Base-by-base conservation (phyloP, 2,113 vertebrate species). In the Acrocephalus kingi region DNA sequence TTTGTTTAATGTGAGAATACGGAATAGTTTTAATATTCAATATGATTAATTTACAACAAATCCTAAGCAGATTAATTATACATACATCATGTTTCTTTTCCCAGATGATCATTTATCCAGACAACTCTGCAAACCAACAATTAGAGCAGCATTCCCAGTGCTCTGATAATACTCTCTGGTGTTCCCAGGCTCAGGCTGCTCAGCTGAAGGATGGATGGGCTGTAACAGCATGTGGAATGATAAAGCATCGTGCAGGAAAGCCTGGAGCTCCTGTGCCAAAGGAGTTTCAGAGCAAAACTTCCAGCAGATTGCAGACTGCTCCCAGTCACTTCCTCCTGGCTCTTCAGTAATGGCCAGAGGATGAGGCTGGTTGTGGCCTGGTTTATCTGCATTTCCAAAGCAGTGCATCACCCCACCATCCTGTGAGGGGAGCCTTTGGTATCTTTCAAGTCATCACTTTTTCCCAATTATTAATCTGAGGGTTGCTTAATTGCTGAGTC, bases 331-430 rank as follows among this genome's bases (percentile, higher is more conserved):
- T 87, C 16, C 15, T 62, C 13, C 20, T 63, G 81, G 30, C 43
- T 87, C 52, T 48, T 41, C 45, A 71, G 37, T 6, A 55, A 14
- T 4, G 13, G 27, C n/a, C 2, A 3, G 51, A 86, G 66, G 31
- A 31, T 41, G 54, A 71, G 59, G 25, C 5, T 52, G 55, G 3
- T 18, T 27, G 31, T 46, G 67, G 30, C 28, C 73, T 41, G 30
- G 13, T 75, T 76, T 69, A 11, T 10, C 52, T 74, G 30, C 51
- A 48, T 45, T 33, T 85, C 45, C 79, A 31, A 35, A 66, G 39
- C 10, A 37, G 15, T 0, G 0, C 6, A 23, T 48, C 39, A 12
- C 45, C 19, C 35, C 37, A 11, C 3, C 3, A 6, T 27, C 59
- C 54, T 35, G 28, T 20, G n/a, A 45, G 59, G 17, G 15, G 17